These are phyloP conservation scores for Miltochrista miniata DNA, from an alignment of 2,888 invertebrate species.

Conservation along the genomic window DNA sequence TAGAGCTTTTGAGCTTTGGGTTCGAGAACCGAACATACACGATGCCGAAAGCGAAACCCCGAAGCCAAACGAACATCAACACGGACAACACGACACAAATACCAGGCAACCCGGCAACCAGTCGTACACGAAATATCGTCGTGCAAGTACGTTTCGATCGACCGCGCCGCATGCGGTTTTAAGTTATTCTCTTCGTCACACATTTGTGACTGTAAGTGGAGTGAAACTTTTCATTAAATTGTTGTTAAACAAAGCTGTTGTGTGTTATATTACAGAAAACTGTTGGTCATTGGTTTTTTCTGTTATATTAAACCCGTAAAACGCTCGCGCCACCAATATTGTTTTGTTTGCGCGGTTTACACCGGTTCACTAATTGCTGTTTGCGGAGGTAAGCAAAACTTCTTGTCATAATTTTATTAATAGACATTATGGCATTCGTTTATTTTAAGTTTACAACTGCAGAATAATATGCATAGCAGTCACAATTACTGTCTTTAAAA, in stretches of 20 bases:
- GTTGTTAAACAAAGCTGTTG: constrained; percentile 29
- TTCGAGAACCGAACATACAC: constrained; percentile 28
- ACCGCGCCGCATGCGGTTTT: constrained; percentile 40
- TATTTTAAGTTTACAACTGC: too few relatives aligned
- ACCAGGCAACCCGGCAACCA: constrained; percentile 42
- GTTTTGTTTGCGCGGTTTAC: constrained; percentile 59
- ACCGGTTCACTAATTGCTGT: constrained; percentile 71
- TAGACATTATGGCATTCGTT: constrained; percentile 34
- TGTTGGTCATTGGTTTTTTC: constrained; percentile 40
- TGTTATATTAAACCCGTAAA: constrained; percentile 34
- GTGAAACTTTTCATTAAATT: constrained; percentile 60
- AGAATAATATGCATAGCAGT: too few relatives aligned
- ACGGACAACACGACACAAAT: constrained; percentile 16
- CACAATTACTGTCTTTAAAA: too few relatives aligned
- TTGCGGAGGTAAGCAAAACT: constrained; percentile 70
- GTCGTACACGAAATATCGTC: constrained; percentile 54
- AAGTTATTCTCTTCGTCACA: constrained; percentile 72
- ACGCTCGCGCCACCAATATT: constrained; percentile 47
- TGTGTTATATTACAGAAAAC: constrained; percentile 28
- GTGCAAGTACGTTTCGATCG: constrained; percentile 53
- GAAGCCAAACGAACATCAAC: constrained; percentile 21
- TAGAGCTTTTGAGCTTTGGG: constrained; percentile 19
- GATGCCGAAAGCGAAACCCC: constrained; percentile 23
- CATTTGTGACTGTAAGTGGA: constrained; percentile 70
- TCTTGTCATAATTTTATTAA: constrained; percentile 48